Evolutionary conservation across 2,888 invertebrate species (phyloP).

Genomic region (Melanargia galathea): DNA sequence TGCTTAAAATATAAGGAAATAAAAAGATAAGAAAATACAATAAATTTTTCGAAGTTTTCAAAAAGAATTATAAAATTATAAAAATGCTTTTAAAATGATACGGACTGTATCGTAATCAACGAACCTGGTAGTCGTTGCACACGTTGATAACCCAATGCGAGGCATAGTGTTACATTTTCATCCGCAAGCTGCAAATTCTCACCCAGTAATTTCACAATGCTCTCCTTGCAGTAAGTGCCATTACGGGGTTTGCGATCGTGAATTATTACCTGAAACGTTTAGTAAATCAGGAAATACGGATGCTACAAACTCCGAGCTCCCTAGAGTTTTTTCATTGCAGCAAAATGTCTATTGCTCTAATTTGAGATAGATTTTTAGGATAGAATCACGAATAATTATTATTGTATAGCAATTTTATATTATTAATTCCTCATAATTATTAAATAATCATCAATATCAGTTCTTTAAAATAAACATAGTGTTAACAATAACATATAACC

Average conservation of each 20-base stretch:
- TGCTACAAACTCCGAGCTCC: slow-evolving; percentile 17
- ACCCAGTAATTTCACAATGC: slow-evolving; percentile 73
- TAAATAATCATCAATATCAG: too few species aligned
- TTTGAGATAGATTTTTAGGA: neutral
- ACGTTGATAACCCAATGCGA: slow-evolving; percentile 76
- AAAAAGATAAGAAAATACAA: too few species aligned
- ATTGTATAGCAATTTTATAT: too few species aligned
- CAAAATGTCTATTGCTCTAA: neutral
- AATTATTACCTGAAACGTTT: slow-evolving; percentile 68
- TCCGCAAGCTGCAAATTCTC: slow-evolving; percentile 76
- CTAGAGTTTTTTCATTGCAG: neutral
- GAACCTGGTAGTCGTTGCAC: slow-evolving; percentile 76
- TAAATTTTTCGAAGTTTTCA: too few species aligned
- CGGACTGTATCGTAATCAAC: slow-evolving; percentile 5
- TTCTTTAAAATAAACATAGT: too few species aligned
- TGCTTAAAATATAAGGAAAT: too few species aligned
- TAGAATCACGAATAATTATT: too few species aligned
- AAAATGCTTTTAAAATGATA: too few species aligned
- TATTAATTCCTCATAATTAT: too few species aligned
- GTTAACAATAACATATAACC: too few species aligned
- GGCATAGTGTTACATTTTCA: slow-evolving; percentile 75
- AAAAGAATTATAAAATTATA: too few species aligned
- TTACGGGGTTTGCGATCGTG: slow-evolving; percentile 77
- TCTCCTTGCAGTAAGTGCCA: slow-evolving; percentile 77
- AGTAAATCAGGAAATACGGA: slow-evolving; percentile 25